Evolutionary conservation across 2,888 invertebrate species (phyloP).

Genomic region (Amorpha juglandis): DNA sequence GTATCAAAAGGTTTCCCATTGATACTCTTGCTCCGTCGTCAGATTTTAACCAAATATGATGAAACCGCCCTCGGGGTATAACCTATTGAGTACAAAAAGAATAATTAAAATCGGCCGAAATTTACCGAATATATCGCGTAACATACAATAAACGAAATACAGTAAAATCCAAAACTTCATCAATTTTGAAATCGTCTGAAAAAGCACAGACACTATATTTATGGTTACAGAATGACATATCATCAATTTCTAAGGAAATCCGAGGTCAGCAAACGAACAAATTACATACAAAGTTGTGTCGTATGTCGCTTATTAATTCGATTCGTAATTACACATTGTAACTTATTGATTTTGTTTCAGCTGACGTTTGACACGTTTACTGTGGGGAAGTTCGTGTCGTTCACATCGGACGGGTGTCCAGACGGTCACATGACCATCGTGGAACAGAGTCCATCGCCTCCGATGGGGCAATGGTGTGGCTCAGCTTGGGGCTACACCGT

Average conservation of each 20-base stretch:
- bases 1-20: too few relatives aligned
- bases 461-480: constrained; percentile 93
- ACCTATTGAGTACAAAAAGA: too few relatives aligned
- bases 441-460: constrained; percentile 88
- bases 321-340: constrained; percentile 10
- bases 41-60: too few relatives aligned
- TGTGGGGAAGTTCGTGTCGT: constrained; percentile 91
- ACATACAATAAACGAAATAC: too few relatives aligned
- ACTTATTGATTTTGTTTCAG: constrained; percentile 77
- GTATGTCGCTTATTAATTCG: not conserved
- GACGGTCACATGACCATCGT: constrained; percentile 92
- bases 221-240: not conserved
- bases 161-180: too few relatives aligned
- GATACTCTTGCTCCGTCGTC: too few relatives aligned
- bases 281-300: constrained; percentile 19
- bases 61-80: too few relatives aligned
- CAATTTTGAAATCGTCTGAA: too few relatives aligned
- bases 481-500: constrained; percentile 93
- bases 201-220: not conserved
- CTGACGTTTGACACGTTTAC: constrained; percentile 93
- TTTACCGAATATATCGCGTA: too few relatives aligned
- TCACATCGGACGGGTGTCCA: constrained; percentile 90
- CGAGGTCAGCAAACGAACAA: constrained; percentile 3
- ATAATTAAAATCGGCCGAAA: too few relatives aligned
- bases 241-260: constrained; percentile 5